Evolutionary conservation across 2,797 vertebrate species (phyloP).

Genomic region (Microctenopoma steveboyesi): DNA sequence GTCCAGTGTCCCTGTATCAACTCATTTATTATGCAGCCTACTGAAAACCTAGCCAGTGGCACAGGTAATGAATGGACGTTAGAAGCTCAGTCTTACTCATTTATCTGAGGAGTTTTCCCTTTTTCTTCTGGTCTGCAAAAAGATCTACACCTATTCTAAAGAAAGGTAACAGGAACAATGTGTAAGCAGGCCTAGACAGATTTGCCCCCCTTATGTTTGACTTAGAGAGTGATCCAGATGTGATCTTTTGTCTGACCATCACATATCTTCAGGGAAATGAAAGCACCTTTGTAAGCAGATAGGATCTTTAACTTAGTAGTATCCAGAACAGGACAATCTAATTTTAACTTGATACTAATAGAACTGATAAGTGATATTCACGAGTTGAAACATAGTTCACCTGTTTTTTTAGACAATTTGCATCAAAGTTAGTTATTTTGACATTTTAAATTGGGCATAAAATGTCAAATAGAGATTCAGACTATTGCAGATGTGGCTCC

Average conservation of each 20-base stretch:
- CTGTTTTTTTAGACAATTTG: neutral
- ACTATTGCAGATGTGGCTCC: neutral
- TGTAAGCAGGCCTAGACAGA: constrained; percentile 56
- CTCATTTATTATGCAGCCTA: constrained; percentile 68
- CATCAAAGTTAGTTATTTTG: neutral
- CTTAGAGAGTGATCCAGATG: constrained; percentile 47
- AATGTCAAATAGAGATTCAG: constrained; percentile 8
- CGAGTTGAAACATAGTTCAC: neutral
- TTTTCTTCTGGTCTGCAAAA: constrained; percentile 51
- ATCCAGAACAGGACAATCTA: constrained; percentile 30
- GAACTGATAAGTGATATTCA: too few relatives aligned
- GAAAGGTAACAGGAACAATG: constrained; percentile 41
- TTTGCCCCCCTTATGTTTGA: constrained; percentile 48
- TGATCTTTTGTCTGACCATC: constrained; percentile 47
- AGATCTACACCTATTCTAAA: constrained; percentile 41
- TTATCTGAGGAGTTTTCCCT: constrained; percentile 30
- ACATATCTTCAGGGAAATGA: constrained; percentile 51
- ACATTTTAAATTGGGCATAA: neutral
- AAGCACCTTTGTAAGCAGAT: constrained; percentile 49
- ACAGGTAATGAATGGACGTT: constrained; percentile 52
- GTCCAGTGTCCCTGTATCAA: constrained; percentile 54
- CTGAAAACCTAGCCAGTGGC: constrained; percentile 66
- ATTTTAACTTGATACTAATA: constrained; percentile 30
- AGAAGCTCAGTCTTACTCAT: constrained; percentile 43
- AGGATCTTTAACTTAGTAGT: constrained; percentile 39